Percentiles rank a stretch among this genome's conserved stretches.
phyloP scores from a whole-genome alignment of 30 jellyfish, hydroid and myxozoan genomes.

The Cassiopea xamachana region DNA sequence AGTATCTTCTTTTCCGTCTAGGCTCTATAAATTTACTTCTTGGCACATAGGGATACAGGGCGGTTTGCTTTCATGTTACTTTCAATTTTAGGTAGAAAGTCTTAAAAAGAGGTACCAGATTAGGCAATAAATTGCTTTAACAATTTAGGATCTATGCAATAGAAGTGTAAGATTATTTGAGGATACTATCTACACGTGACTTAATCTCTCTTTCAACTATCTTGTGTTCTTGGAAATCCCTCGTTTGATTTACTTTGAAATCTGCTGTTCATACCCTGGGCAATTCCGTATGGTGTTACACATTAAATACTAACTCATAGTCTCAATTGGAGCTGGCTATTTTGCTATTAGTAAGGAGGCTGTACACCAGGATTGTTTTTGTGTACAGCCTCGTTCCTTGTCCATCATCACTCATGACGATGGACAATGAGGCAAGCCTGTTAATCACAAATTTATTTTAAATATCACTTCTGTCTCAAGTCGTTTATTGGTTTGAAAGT shows the following conservation, averaged over 20 bases:
- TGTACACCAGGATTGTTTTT: no score
- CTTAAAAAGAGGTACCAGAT: not conserved
- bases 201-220: not conserved
- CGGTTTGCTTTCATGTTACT: conserved; percentile 2
- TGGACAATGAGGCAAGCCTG: no score
- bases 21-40: not conserved
- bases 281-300: not conserved
- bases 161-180: not conserved
- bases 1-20: not conserved
- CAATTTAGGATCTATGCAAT: not conserved
- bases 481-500: no score
- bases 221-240: not conserved
- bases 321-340: no score
- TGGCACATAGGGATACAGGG: not conserved
- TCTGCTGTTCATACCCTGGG: not conserved
- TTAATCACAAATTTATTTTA: no score
- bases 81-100: not conserved
- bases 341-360: no score
- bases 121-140: not conserved
- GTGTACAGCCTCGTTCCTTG: no score
- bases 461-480: no score
- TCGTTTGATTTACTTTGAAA: not conserved
- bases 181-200: not conserved
- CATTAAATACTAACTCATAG: not conserved
- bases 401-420: no score